A percentile compares a stretch with the other conserved stretches of the same genome.
Evolutionary conservation across 2,797 vertebrate species (phyloP).

Genomic region (Saxicola maurus): DNA sequence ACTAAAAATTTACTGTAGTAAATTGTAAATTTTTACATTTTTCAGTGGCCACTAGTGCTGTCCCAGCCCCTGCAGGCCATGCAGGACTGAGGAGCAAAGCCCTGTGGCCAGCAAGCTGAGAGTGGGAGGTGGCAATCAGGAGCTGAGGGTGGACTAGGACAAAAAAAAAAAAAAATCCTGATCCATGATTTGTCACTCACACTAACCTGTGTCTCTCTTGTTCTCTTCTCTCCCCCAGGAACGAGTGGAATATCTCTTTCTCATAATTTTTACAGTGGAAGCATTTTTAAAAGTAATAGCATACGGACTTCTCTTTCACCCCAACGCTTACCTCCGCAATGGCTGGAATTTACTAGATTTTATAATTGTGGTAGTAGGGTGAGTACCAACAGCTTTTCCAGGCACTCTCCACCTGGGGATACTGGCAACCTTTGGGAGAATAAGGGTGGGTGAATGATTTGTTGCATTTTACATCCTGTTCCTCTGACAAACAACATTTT

Average conservation of each 20-base stretch:
- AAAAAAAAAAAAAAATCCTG: background rate
- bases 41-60: background rate
- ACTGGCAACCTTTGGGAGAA: background rate
- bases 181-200: background rate
- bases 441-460: background rate
- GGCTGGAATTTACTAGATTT: slow-evolving; percentile 99
- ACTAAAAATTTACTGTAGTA: background rate
- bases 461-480: accelerated
- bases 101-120: background rate
- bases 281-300: slow-evolving; percentile 99
- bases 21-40: too few species aligned
- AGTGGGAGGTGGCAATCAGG: background rate
- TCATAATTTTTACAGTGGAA: slow-evolving; percentile 99
- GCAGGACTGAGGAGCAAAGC: background rate
- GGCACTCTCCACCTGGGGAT: background rate
- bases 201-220: slow-evolving; percentile 44
- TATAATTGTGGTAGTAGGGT: slow-evolving; percentile 99
- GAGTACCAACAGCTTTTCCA: slow-evolving; percentile 60
- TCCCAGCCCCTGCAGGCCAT: background rate
- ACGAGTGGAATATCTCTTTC: slow-evolving; percentile 98
- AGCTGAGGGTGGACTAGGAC: background rate
- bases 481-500: background rate
- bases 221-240: slow-evolving; percentile 79
- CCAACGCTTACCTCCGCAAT: slow-evolving; percentile 97
- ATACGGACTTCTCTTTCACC: slow-evolving; percentile 97